phyloP scores from a whole-genome alignment of 2,888 invertebrate genomes.

The Phlogophora meticulosa region DNA sequence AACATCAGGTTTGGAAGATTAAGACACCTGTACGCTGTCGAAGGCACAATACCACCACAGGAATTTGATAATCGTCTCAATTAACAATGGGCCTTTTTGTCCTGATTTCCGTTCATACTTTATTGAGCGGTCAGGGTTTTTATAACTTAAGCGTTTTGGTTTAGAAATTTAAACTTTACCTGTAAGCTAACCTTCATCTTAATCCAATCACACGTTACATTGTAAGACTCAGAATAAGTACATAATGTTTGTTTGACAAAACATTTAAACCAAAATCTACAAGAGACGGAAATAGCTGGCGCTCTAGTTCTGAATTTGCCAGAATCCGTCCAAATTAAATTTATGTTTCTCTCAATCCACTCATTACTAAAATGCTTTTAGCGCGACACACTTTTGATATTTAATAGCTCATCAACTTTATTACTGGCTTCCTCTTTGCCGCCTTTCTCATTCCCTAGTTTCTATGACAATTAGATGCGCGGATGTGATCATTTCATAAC shows the following conservation, averaged over 20 bases:
- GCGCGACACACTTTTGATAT: constrained; percentile 53
- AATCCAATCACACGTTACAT: background rate
- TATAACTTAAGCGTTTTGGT: background rate
- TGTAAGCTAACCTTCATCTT: background rate
- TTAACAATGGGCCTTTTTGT: constrained; percentile 46
- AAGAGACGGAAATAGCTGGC: constrained; percentile 39
- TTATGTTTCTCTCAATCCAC: constrained; percentile 44
- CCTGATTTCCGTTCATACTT: constrained; percentile 35
- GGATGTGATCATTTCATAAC: constrained; percentile 84
- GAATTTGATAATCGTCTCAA: constrained; percentile 61
- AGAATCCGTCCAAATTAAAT: constrained; percentile 44
- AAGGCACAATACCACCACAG: constrained; percentile 46
- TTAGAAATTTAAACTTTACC: background rate
- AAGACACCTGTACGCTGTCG: constrained; percentile 55
- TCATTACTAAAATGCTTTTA: constrained; percentile 41
- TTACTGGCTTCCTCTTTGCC: constrained; percentile 61
- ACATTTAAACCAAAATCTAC: constrained; percentile 44
- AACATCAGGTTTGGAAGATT: constrained; percentile 48
- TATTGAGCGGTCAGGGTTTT: constrained; percentile 39
- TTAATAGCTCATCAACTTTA: constrained; percentile 60
- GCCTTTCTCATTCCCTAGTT: constrained; percentile 61
- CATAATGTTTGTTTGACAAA: constrained; percentile 35
- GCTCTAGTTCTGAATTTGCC: constrained; percentile 34
- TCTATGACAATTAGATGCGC: constrained; percentile 78
- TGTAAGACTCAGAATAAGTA: background rate